Evolutionary conservation across 2,797 vertebrate species (phyloP).

Genomic region (Galagoides demidoff): DNA sequence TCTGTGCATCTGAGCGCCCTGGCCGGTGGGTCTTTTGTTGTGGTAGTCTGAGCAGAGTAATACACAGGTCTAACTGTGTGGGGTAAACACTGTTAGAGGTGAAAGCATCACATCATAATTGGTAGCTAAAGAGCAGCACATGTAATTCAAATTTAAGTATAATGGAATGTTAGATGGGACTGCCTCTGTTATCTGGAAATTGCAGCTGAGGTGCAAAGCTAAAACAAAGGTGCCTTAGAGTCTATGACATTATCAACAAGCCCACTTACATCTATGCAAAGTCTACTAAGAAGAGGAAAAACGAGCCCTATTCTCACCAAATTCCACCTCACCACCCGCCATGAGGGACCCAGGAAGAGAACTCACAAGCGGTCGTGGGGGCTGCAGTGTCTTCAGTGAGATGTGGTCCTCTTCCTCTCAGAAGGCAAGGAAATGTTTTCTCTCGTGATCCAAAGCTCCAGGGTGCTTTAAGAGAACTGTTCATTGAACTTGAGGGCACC

Average conservation of each 20-base stretch:
- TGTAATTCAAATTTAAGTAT: not conserved
- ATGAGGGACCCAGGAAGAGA: not conserved
- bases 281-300: not conserved
- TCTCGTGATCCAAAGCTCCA: not conserved
- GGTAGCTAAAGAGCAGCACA: not conserved
- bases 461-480: not conserved
- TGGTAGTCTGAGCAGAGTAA: not conserved
- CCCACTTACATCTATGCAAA: not conserved
- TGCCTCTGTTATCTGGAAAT: not conserved
- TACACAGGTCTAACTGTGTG: not conserved
- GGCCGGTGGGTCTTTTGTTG: not conserved
- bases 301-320: not conserved
- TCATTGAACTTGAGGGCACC: not conserved
- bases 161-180: not conserved
- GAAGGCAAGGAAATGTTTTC: not conserved
- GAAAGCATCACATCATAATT: not conserved
- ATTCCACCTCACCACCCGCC: accelerated
- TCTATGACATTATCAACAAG: not conserved
- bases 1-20: too few species aligned
- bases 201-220: not conserved
- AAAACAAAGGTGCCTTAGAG: not conserved
- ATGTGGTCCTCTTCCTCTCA: too few species aligned
- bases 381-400: not conserved
- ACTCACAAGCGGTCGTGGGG: accelerated
- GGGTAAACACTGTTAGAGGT: not conserved